Evolutionary conservation across 2,888 invertebrate species (phyloP), one percentile per base, ranked within the genome.

Genomic region (Cosmia pyralina): DNA sequence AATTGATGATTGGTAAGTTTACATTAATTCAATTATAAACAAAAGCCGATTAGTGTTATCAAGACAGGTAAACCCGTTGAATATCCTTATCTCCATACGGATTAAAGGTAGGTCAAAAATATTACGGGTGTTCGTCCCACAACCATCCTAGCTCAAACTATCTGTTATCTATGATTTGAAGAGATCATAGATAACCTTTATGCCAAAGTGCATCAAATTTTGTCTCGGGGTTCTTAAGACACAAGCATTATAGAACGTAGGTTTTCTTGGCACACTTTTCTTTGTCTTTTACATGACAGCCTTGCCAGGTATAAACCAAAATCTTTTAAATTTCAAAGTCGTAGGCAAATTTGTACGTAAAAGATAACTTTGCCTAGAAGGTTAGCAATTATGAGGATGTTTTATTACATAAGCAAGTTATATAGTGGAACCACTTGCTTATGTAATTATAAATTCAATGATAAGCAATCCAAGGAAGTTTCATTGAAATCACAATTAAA

Each of bases 31-130:
- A 38, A 44, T 79, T 52, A 52, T 19, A 79, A 59, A 79, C 46
- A 59, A 72, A 79, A 75, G 52, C 79, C 79, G 74, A 75, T 75
- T 75, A 75, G 28, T 48, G 5, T 77, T 50, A 77, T 73, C 77
- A 15, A 48, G 55, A 50, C 55, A 1, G 53, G 41, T 68, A 57
- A 68, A 77, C 57, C 48, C 69, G 15, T 17, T 15, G 73, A n/a
- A 68, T 50, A 68, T 48, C 17, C n/a, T 41, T 68, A 77, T 73
- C 55, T 77, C 17, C 6, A n/a, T 15, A 13, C 28, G 38, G 50
- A 75, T 71, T 58, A 46, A 28, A 46, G n/a, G 8, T 19, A 28
- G 7, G 17, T n/a, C 22, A 28, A 55, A 72, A 76, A 46, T 71
- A n/a, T 75, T 58, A 28, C 13, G 13, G 13, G 19, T 17, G 10